Base-by-base conservation (phyloP, 1,140 invertebrate genomes). In the Zophobas morio region DNA sequence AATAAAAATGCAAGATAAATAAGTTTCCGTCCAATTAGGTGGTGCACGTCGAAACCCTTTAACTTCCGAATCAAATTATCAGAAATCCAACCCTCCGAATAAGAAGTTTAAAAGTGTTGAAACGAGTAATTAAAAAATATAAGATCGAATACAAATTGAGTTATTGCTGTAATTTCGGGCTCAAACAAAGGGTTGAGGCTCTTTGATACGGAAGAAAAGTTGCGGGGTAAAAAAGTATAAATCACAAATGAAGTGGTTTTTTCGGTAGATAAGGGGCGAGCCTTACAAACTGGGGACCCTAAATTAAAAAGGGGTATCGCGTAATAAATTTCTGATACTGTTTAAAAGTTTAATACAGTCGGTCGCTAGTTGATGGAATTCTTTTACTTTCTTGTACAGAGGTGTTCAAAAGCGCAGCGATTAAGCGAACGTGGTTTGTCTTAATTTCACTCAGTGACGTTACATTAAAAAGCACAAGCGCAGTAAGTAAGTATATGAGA, bases 81-180 rank as follows among this genome's bases (percentile, higher is more conserved):
- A 79, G 66, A 74, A 74, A 74, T 70, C 51, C 74, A 71, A 78
- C 74, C 63, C 66, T 47, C 49, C 47, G 66, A 66, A 78, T 76
- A 63, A 70, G 56, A 73, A 74, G 39, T 40, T 72, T 75, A 76
- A 78, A 79, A 79, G 78, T 79, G 80, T 79, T 79, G 80, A 81
- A 79, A 76, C 77, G 77, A 47, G 74, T 78, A 80, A 81, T 80
- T 81, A 80, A 81, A 81, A 81, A 81, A 81, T 79, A 77, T 78
- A 81, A 78, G 80, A 81, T 81, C 80, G 77, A 74, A 80, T 80
- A 81, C 80, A 81, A 81, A 81, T 81, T 81, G 80, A 81, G 78
- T 81, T 81, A 81, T 81, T 74, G 77, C 79, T 73, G 79, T 80
- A 81, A 81, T 81, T 81, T 81, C 57, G 42, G 78, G 76, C 76